Percentiles rank a stretch among this genome's conserved stretches.
Conservation (phyloP, 2,797 vertebrate species). For the Chloroceryle amazona region DNA sequence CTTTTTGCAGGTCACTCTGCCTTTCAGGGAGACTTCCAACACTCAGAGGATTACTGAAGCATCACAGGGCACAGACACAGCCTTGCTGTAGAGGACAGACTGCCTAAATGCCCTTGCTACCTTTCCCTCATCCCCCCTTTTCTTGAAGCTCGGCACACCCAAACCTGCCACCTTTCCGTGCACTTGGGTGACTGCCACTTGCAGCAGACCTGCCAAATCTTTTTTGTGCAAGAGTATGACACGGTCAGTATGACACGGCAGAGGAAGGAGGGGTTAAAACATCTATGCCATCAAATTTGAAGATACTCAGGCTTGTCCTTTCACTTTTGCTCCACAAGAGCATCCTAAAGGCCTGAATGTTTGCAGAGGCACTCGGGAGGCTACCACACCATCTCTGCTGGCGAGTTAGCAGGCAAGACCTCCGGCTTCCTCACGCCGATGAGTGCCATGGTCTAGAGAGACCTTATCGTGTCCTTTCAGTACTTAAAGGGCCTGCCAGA, state of each 20-base stretch:
- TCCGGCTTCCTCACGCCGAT: background rate
- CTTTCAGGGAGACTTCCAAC: background rate
- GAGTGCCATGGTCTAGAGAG: no score
- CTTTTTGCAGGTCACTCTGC: fast-evolving
- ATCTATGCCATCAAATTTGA: fast-evolving
- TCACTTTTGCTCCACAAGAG: background rate
- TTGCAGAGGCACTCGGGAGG: fast-evolving
- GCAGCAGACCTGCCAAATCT: background rate
- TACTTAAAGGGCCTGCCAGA: no score
- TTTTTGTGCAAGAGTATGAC: background rate
- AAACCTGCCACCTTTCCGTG: background rate
- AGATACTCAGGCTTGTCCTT: background rate
- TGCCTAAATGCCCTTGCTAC: background rate
- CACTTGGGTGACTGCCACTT: no score
- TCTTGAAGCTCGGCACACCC: background rate
- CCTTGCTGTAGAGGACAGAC: background rate
- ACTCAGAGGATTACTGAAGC: background rate
- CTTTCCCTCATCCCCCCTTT: background rate
- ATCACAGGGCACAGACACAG: background rate
- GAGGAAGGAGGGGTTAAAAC: background rate
- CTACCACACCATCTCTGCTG: fast-evolving
- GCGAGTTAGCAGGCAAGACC: fast-evolving
- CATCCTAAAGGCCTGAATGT: fast-evolving
- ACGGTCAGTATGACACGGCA: fast-evolving
- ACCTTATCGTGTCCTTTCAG: no score